Base-by-base conservation (phyloP, 2,888 invertebrate species). In the Pilophorus perplexus region DNA sequence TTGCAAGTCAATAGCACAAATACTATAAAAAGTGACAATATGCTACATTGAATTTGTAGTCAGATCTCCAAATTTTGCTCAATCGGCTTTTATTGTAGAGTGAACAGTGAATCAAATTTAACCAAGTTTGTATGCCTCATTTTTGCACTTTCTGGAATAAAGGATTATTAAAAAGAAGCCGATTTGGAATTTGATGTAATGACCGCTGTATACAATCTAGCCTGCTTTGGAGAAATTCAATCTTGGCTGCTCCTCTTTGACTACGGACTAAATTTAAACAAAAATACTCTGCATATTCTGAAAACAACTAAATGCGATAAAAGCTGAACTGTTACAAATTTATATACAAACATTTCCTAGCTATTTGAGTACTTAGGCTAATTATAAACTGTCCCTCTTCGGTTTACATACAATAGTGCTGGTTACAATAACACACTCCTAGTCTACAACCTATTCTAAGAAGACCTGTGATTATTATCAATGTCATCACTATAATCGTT, bases 121-220 rank as follows among this genome's bases (percentile, higher is more conserved):
- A 52, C 52, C 28, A 52, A 52, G 52, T 52, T 52, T 52, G 52
- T 52, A 52, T 52, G 50, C 27, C 50, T 50, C 50, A 48, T 25
- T 3, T 23, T n/a, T n/a, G n/a, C n/a, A n/a, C n/a, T n/a, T n/a
- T n/a, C n/a, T 14, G 14, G 52, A 52, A 52, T 16, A 18, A 25
- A 52, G 52, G 52, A 52, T 28, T 25, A 10, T 48, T 23, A 20
- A 25, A 27, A 50, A 2, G 28, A 14, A 18, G 23, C 28, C 28
- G 28, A 52, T 3, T 28, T 27, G 25, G 16, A 28, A 28, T 52
- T n/a, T 18, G 38, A 14, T 14, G 23, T 23, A n/a, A 2, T 46
- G 23, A 23, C 46, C 23, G 23, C 23, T 14, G 22, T 46, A 46
- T 25, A 22, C 25, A 22, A 46, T 46, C 46, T 25, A 46, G 23